Evolutionary conservation across 1,140 invertebrate species (phyloP), one percentile per base, ranked within the genome.

Genomic region (Plectus sambesii): DNA sequence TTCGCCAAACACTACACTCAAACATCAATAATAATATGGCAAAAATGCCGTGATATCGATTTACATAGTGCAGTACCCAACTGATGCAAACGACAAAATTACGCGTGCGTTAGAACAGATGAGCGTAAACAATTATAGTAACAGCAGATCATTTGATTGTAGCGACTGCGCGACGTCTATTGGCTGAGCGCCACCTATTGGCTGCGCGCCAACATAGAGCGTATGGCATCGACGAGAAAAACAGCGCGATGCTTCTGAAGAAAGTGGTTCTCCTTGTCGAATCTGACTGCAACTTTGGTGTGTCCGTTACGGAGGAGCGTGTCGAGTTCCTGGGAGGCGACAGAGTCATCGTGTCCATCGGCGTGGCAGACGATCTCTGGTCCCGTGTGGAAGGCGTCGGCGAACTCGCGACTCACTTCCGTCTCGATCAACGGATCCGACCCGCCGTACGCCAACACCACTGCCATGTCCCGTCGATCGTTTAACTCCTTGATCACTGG

Each of bases 341-440:
- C 4, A 5, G 35, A 29, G 24, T 58, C 51, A 5, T 60, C 56
- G 19, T 47, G 20, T 51, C 17, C 35, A 26, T 4, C n/a, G n/a
- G 36, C 38, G 3, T 25, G 3, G 25, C 48, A 51, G 9, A 54
- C 48, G 9, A 51, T 35, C 42, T 44, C 27, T 12, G 17, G n/a
- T 20, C 26, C 22, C 9, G 26, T 25, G n/a, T 26, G 20, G 44
- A 58, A 61, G 3, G 17, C 9, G 9, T 22, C n/a, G n/a, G 25
- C 17, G n/a, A 58, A 57, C 47, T 58, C 58, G 15, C 36, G 19
- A 27, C 39, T 57, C 17, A 56, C 51, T 27, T 39, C 44, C 9
- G 48, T 36, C 33, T 56, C 54, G 17, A 56, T 48, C 2, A 56
- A 37, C 8, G 29, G 41, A 22, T 56, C 54, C 9, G 49, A 54